These are phyloP conservation scores for Physeter macrocephalus DNA, from an alignment of 2,113 vertebrate species.

Conservation along the genomic window DNA sequence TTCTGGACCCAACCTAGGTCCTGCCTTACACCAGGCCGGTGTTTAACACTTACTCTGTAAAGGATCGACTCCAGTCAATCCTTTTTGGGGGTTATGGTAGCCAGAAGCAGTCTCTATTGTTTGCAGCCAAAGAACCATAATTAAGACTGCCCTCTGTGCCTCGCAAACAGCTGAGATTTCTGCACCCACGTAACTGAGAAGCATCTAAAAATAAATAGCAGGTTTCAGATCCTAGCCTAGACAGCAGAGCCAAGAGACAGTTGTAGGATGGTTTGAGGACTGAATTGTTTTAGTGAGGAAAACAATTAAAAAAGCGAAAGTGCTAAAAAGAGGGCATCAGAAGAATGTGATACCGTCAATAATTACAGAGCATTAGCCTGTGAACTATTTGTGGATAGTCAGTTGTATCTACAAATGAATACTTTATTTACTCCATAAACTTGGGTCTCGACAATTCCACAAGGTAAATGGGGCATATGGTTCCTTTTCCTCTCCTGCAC, in stretches of 20 bases:
- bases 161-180: background rate
- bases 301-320: background rate
- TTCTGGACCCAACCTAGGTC: background rate
- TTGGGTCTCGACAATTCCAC: background rate
- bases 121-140: background rate
- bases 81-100: background rate
- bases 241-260: background rate
- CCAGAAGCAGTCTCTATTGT: background rate
- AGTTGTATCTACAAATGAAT: rapidly evolving
- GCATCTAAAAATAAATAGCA: background rate
- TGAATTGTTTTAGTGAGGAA: background rate
- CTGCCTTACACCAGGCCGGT: background rate
- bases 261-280: background rate
- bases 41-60: background rate
- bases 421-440: background rate
- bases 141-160: background rate
- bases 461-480: background rate
- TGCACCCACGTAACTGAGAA: background rate
- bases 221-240: background rate
- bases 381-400: background rate
- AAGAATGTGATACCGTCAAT: background rate
- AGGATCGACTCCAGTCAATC: background rate
- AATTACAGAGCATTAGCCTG: background rate
- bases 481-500: background rate
- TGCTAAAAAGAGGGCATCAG: background rate